phyloP scores from a whole-genome alignment of 2,113 vertebrate genomes.

The Harpagus bidentatus region DNA sequence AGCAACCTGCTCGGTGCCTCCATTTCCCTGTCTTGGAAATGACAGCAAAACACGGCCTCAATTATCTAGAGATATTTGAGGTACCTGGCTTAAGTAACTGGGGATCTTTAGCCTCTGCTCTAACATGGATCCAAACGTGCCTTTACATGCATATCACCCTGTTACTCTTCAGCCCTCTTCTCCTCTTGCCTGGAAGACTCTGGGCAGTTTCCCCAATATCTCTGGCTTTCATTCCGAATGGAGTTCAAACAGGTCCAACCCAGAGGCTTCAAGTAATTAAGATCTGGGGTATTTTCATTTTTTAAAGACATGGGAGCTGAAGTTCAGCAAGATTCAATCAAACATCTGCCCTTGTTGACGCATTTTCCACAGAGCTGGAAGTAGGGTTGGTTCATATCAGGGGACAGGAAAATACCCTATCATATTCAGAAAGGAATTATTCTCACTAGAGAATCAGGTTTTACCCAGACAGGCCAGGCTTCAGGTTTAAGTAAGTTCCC shows the following conservation, averaged over 20 bases:
- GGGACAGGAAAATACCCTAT: not conserved
- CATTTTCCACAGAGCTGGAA: not conserved
- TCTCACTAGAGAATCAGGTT: not conserved
- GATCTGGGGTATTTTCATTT: not conserved
- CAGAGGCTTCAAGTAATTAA: not conserved
- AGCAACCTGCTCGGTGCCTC: not conserved
- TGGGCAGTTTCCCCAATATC: not conserved
- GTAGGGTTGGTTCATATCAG: not conserved
- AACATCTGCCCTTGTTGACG: not conserved
- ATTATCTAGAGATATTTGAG: not conserved
- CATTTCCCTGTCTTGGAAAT: not conserved
- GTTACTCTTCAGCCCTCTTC: not conserved
- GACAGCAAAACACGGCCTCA: not conserved
- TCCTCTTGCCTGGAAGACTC: not conserved
- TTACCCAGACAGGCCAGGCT: not conserved
- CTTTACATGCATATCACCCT: not conserved
- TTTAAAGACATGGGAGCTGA: not conserved
- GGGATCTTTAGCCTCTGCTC: not conserved
- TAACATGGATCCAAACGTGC: not conserved
- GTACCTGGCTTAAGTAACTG: not conserved
- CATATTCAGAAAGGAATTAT: not conserved
- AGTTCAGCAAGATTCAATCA: not conserved
- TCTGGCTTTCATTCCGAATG: not conserved
- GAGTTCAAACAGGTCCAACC: not conserved
- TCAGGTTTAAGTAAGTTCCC: not conserved